A percentile compares a stretch with the other conserved stretches of the same genome.
These are phyloP conservation scores for Microhierax caerulescens DNA, from an alignment of 2,797 vertebrate species.

Conservation along the genomic window DNA sequence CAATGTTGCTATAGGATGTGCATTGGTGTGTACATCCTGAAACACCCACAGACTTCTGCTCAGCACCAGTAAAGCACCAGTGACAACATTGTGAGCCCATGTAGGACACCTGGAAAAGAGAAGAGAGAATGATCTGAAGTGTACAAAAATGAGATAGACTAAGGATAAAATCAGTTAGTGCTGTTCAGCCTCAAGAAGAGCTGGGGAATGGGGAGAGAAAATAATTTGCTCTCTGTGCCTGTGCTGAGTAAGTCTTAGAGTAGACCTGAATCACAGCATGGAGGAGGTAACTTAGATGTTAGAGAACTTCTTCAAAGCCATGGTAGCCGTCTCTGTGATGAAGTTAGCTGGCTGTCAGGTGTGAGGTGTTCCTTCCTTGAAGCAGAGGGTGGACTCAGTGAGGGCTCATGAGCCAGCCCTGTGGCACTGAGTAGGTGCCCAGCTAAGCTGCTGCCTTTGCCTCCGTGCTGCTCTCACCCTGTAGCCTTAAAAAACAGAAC, in stretches of 20 bases:
- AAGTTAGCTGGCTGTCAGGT: background rate
- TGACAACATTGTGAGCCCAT: background rate
- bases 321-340: background rate
- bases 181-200: background rate
- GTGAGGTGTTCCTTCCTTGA: background rate
- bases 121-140: background rate
- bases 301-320: background rate
- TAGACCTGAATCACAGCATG: background rate
- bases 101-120: background rate
- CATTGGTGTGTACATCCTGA: background rate
- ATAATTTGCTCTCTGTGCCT: background rate
- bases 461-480: background rate
- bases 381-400: background rate
- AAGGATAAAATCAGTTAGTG: background rate
- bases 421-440: background rate
- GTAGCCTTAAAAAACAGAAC: background rate
- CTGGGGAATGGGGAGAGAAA: background rate
- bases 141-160: background rate
- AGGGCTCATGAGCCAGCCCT: background rate
- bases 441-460: background rate
- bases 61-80: background rate
- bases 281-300: background rate
- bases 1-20: background rate
- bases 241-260: background rate
- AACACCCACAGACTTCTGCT: background rate